Evolutionary conservation across 2,888 invertebrate genomes (phyloP), one percentile per base, ranked within the genome.

Genomic region (Epinotia demarniana): DNA sequence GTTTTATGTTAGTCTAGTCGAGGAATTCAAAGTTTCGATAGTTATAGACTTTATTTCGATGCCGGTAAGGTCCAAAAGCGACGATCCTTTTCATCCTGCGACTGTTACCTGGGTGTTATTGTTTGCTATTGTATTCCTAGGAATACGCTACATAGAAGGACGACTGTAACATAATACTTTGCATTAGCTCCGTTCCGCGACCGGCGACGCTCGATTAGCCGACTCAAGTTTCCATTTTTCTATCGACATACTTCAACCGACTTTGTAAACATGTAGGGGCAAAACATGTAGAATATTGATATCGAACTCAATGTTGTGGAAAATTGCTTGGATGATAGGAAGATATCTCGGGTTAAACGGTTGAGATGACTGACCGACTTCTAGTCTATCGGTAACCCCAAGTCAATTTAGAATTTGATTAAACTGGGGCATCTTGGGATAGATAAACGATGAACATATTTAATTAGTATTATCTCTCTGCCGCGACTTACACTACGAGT

Each of bases 311-410:
- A 66, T 75, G 70, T 75, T 66, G 70, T 60, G 70, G 75, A 75
- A 75, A 75, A 75, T 75, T 75, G 75, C 75, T 60, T 16, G 43
- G 75, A 66, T 71, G 64, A 75, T 71, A 75, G 53, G 64, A 66
- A 64, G 64, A 69, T 55, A 43, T 58, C 62, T 60, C 27, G 57
- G 69, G 74, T 60, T 75, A 75, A 66, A 63, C 64, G 70, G 39
- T 43, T 64, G 60, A 70, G 49, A 23, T 64, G 64, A 71, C 75
- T 75, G 75, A 75, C 64, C 75, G 75, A 71, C 64, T 71, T 75
- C 70, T 71, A 64, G n/a, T 27, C 49, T 19, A 33, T 70, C 53
- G 39, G 9, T 57, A 60, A n/a, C 70, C 58, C 39, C 16, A 43
- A 75, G 53, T 70, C 43, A 49, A 69, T 46, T 46, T 60, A n/a